These are phyloP conservation scores for Drosophila anomalata DNA, from an alignment of 2,888 invertebrate species.

Conservation along the genomic window DNA sequence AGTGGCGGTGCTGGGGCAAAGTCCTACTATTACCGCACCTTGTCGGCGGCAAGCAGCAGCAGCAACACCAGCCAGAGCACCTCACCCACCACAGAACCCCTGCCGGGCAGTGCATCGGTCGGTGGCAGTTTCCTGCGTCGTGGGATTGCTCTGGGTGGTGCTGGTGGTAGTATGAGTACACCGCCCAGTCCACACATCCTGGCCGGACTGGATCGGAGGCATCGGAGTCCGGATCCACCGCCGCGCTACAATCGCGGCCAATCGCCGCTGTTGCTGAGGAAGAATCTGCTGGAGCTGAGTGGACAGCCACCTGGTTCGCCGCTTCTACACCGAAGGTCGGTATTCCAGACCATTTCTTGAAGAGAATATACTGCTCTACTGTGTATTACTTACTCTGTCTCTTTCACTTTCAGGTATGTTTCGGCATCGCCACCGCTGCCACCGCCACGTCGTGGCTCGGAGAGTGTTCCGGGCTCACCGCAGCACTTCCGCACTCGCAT, in stretches of 20 bases:
- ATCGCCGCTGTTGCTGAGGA: conserved; percentile 86
- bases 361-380: not conserved
- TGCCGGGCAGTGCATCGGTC: conserved; percentile 26
- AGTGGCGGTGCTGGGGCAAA: conserved; percentile 39
- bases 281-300: conserved; percentile 86
- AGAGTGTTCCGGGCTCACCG: conserved; percentile 89
- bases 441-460: conserved; percentile 86
- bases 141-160: conserved; percentile 42
- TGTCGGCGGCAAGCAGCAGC: conserved; percentile 77
- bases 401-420: conserved; percentile 80
- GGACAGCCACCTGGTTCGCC: conserved; percentile 85
- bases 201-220: conserved; percentile 82
- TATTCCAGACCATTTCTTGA: conserved; percentile 2
- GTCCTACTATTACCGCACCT: conserved; percentile 75
- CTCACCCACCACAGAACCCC: conserved; percentile 76
- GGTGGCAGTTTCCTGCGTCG: conserved; percentile 66
- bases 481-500: conserved; percentile 87
- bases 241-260: conserved; percentile 85
- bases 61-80: conserved; percentile 75
- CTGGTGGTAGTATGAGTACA: conserved; percentile 52
- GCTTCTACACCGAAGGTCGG: conserved; percentile 85
- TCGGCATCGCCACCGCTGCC: conserved; percentile 84
- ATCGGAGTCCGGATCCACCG: conserved; percentile 87
- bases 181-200: conserved; percentile 79
- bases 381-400: not conserved